A percentile compares a stretch with the other conserved stretches of the same genome.
These are phyloP conservation scores for Mormoops blainvillei DNA, from an alignment of 2,113 vertebrate genomes.

Conservation along the genomic window DNA sequence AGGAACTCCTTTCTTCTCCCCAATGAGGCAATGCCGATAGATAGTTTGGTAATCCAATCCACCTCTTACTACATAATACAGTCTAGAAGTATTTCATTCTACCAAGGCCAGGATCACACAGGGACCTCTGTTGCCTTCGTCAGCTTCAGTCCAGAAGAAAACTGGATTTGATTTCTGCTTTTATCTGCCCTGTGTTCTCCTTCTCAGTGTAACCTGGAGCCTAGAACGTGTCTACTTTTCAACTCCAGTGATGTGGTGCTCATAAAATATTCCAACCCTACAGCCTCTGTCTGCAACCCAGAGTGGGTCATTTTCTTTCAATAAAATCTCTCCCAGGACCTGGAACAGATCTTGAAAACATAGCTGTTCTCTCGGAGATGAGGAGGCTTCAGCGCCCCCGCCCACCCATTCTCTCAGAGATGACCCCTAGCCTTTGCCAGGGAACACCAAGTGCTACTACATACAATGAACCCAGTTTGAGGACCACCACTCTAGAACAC, in stretches of 20 bases:
- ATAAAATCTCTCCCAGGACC: neutral
- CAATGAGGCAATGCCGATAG: neutral
- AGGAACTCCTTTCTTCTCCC: neutral
- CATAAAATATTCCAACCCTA: neutral
- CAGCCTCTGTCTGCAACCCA: neutral
- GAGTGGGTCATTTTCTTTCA: neutral
- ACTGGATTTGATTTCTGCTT: neutral
- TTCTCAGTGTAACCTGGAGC: neutral
- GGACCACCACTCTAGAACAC: neutral
- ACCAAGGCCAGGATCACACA: neutral
- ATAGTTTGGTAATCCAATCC: neutral
- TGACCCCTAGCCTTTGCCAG: rapidly evolving
- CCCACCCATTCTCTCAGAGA: neutral
- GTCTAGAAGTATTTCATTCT: neutral
- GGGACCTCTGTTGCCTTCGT: neutral
- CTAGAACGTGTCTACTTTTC: neutral
- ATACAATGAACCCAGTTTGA: no score
- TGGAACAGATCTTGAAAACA: neutral
- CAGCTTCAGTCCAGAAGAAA: neutral
- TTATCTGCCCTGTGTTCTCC: neutral
- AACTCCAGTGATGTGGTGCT: neutral
- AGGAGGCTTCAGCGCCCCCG: neutral
- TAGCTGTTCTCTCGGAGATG: neutral
- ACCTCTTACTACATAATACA: neutral
- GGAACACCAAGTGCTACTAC: rapidly evolving